Evolutionary conservation across 2,113 vertebrate genomes (phyloP).

Genomic region (Pygoscelis adeliae): DNA sequence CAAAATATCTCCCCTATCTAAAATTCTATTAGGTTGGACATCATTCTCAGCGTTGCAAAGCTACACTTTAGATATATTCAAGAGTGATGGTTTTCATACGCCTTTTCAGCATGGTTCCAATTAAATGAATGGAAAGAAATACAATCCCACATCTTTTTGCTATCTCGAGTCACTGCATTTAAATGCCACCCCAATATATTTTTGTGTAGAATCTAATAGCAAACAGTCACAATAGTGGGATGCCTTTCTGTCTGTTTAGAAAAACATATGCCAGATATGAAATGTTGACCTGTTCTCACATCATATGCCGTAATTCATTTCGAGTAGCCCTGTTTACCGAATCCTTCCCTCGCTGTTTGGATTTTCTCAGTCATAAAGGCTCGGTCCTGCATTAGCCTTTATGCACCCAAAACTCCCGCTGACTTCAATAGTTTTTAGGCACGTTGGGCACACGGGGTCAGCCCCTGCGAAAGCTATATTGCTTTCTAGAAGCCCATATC

Average conservation of each 20-base stretch:
- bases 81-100: slow-evolving; percentile 35
- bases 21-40: slow-evolving; percentile 34
- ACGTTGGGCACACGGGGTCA: rapidly evolving
- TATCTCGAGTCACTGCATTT: background rate
- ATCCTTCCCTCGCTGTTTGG: background rate
- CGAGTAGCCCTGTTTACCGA: background rate
- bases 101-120: slow-evolving; percentile 44
- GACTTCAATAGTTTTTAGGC: background rate
- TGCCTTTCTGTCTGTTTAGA: background rate
- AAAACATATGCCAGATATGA: background rate
- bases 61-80: slow-evolving; percentile 1
- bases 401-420: background rate
- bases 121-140: slow-evolving; percentile 55
- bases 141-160: slow-evolving; percentile 50
- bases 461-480: background rate
- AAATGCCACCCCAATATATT: slow-evolving; percentile 27
- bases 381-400: background rate
- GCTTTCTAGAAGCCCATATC: background rate
- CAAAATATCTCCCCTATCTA: slow-evolving; percentile 43
- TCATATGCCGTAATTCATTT: background rate
- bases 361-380: background rate
- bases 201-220: slow-evolving; percentile 1
- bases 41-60: background rate
- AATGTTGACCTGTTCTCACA: slow-evolving; percentile 50
- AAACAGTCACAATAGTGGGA: background rate